phyloP scores from a whole-genome alignment of 2,797 vertebrate species.

The Neosilurus hyrtlii region DNA sequence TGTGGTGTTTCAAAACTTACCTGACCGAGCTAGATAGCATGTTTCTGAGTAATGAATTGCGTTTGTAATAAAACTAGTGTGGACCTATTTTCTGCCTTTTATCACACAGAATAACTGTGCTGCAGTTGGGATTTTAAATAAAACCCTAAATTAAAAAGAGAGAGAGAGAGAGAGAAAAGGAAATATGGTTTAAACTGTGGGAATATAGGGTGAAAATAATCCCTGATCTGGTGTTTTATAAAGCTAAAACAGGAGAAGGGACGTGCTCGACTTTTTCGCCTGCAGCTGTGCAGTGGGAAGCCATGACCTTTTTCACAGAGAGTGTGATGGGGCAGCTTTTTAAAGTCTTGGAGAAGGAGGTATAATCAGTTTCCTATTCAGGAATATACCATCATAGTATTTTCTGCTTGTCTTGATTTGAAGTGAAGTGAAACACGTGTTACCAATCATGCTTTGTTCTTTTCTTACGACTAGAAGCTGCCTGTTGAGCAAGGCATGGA shows the following conservation, averaged over 20 bases:
- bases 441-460: neutral
- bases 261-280: slow-evolving; percentile 86
- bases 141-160: too few species aligned
- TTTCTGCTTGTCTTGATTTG: neutral
- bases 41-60: neutral
- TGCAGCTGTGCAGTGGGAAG: slow-evolving; percentile 92
- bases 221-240: neutral
- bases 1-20: neutral
- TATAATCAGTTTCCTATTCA: slow-evolving; percentile 56
- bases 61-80: neutral
- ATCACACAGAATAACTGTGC: neutral
- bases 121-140: too few species aligned
- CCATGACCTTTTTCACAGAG: slow-evolving; percentile 92
- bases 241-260: slow-evolving; percentile 79
- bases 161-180: too few species aligned
- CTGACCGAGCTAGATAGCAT: neutral
- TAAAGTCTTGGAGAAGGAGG: slow-evolving; percentile 83
- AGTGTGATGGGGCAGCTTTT: slow-evolving; percentile 84
- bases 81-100: neutral
- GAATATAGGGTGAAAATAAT: neutral
- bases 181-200: neutral
- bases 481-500: slow-evolving; percentile 86
- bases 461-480: slow-evolving; percentile 71
- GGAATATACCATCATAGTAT: too few species aligned
- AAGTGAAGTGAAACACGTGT: neutral